phyloP scores from a whole-genome alignment of 2,888 invertebrate species.

The Nephrotoma flavescens region DNA sequence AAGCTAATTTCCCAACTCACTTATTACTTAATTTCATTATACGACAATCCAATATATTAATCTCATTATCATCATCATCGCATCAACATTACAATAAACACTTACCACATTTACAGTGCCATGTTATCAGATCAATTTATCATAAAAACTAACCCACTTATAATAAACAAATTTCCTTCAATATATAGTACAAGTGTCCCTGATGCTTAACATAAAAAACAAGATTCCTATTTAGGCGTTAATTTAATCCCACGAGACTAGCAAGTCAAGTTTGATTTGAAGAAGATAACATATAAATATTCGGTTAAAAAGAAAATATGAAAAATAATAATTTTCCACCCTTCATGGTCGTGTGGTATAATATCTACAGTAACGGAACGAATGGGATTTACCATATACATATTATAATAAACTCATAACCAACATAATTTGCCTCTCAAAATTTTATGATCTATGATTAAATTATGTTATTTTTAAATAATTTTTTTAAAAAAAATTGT shows the following conservation, averaged over 20 bases:
- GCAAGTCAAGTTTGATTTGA: neutral
- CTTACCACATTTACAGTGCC: neutral
- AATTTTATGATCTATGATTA: neutral
- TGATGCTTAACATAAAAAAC: neutral
- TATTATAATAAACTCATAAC: neutral
- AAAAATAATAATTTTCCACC: neutral
- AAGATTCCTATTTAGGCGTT: neutral
- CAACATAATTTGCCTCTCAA: neutral
- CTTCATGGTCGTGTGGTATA: neutral
- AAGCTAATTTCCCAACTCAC: too few species aligned
- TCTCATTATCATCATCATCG: neutral
- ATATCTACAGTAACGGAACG: neutral
- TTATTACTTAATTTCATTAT: too few species aligned
- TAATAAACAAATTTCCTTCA: neutral
- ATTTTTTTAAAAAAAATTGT: too few species aligned
- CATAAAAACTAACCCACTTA: neutral
- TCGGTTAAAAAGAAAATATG: neutral
- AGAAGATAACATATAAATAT: neutral
- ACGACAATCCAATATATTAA: too few species aligned
- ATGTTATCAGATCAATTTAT: neutral
- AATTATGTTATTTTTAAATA: neutral
- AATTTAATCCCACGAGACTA: neutral
- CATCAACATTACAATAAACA: neutral
- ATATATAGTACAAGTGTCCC: neutral
- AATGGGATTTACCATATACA: neutral